Evolutionary conservation across 2,888 invertebrate genomes (phyloP).

Genomic region (Zhengitettix transpicula): DNA sequence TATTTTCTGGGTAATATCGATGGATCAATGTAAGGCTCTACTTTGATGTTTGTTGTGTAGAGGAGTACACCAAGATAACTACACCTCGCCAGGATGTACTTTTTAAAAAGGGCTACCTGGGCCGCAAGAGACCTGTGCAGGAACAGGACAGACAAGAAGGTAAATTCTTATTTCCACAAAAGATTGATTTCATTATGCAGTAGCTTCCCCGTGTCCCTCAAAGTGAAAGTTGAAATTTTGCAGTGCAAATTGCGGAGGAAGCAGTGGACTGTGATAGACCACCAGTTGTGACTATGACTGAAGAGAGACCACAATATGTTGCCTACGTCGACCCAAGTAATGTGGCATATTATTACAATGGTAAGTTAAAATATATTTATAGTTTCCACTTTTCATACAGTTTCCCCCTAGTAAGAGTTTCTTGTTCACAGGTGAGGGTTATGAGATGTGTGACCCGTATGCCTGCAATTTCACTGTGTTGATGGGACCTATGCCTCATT

Average conservation of each 20-base stretch:
- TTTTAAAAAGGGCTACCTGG: constrained; percentile 50
- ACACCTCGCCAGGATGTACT: constrained; percentile 52
- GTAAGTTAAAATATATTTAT: constrained; percentile 22
- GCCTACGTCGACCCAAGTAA: constrained; percentile 33
- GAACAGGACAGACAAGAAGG: not conserved
- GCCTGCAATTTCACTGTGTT: constrained; percentile 22
- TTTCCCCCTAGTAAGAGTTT: not conserved
- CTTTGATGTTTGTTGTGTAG: constrained; percentile 22
- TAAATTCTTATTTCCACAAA: too few species aligned
- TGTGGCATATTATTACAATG: constrained; percentile 26
- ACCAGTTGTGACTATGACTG: constrained; percentile 20
- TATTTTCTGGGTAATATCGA: too few species aligned
- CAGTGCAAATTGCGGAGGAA: not conserved
- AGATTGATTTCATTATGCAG: too few species aligned
- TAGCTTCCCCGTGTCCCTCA: too few species aligned
- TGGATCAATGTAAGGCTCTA: too few species aligned
- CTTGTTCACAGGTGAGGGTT: constrained; percentile 12
- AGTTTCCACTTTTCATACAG: not conserved
- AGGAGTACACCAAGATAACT: constrained; percentile 52
- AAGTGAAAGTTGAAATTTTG: too few species aligned
- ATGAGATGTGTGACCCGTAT: constrained; percentile 22
- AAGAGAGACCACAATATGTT: constrained; percentile 17
- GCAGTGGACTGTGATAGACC: not conserved
- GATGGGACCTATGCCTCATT: constrained; percentile 23
- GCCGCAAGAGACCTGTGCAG: constrained; percentile 28